Conservation (phyloP, 2,888 invertebrate genomes). For the Doris montereyensis region DNA sequence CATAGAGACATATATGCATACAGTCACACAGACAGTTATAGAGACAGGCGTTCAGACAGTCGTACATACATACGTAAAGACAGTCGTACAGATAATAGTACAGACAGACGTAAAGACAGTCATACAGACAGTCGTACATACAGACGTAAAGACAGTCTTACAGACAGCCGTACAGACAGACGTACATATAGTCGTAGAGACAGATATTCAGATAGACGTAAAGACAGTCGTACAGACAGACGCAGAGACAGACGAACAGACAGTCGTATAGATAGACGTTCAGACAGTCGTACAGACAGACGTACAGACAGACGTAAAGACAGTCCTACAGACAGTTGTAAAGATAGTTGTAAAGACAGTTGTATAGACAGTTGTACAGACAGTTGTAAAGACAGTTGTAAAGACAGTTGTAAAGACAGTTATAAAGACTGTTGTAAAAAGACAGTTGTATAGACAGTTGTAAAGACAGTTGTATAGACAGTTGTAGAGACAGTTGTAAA, state of each 20-base stretch:
- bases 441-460: neutral
- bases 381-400: neutral
- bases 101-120: neutral
- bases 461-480: neutral
- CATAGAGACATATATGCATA: neutral
- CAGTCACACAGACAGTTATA: neutral
- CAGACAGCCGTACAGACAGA: neutral
- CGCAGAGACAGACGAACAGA: neutral
- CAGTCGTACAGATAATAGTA: neutral
- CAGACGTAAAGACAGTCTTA: neutral
- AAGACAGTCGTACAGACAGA: neutral
- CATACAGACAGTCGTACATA: neutral
- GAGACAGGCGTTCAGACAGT: neutral
- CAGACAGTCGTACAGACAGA: neutral
- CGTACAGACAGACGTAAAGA: neutral
- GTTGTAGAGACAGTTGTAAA: neutral
- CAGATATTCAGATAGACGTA: neutral
- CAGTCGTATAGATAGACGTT: neutral
- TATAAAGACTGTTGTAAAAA: neutral
- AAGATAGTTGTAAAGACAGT: no score
- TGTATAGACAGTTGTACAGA: neutral
- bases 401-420: neutral
- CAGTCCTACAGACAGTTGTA: neutral
- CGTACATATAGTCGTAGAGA: neutral
- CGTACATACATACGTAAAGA: neutral